These are phyloP conservation scores for Florisuga fusca DNA, from an alignment of 2,797 vertebrate species.

Conservation along the genomic window DNA sequence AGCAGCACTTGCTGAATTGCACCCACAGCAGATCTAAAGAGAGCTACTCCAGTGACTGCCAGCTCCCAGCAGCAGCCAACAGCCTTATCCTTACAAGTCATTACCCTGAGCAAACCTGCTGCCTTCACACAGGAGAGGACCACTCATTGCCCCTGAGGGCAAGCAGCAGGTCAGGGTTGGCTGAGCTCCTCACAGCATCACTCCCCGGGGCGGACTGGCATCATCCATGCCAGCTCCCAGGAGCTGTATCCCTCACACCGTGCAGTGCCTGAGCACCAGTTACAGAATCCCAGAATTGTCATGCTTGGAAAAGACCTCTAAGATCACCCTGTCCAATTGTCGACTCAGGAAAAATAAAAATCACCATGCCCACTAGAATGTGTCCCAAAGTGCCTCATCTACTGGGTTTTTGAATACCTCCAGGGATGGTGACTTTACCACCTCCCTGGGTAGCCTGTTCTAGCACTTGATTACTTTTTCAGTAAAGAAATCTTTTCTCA, in stretches of 20 bases:
- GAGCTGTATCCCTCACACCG: fast-evolving
- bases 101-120: background rate
- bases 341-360: no score
- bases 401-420: no score
- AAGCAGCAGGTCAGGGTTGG: fast-evolving
- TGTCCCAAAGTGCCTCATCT: no score
- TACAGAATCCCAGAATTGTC: no score
- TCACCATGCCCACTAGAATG: no score
- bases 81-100: background rate
- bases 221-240: fast-evolving
- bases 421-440: no score
- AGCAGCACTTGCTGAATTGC: background rate
- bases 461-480: no score
- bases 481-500: no score
- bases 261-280: fast-evolving
- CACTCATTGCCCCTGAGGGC: background rate
- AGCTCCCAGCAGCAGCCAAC: background rate
- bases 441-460: no score
- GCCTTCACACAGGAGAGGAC: background rate
- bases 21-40: background rate
- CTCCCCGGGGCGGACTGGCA: background rate
- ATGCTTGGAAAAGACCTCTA: no score
- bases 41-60: background rate
- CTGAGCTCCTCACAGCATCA: background rate
- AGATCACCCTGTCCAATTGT: no score